A percentile compares a stretch with the other conserved stretches of the same genome.
phyloP scores from a whole-genome alignment of 2,113 vertebrate species.

The Ctenodactylus gundi region DNA sequence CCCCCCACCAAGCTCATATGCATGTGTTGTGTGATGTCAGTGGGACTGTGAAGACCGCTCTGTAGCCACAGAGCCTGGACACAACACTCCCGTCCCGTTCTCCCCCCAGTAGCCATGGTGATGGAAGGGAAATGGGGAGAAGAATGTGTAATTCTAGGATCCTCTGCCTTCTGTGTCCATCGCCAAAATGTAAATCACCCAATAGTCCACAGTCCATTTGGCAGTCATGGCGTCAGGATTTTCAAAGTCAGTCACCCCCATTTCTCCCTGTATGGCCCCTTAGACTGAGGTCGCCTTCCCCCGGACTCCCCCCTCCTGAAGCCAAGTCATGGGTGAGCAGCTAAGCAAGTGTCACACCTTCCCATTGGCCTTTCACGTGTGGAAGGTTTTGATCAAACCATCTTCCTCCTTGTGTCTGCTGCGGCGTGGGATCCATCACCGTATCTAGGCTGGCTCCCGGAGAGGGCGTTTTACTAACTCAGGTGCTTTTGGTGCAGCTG shows the following conservation, averaged over 20 bases:
- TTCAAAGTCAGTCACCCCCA: not conserved
- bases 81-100: accelerated
- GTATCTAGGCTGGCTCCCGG: not conserved
- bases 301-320: not conserved
- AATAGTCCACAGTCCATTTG: not conserved
- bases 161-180: not conserved
- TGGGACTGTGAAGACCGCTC: not conserved
- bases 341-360: slow-evolving; percentile 38
- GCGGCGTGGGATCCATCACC: not conserved
- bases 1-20: not conserved
- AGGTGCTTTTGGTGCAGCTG: not conserved
- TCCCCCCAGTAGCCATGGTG: not conserved
- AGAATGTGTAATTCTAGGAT: not conserved
- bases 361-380: not conserved
- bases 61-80: not conserved
- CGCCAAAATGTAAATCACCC: not conserved
- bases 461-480: slow-evolving; percentile 60
- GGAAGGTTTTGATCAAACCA: slow-evolving; percentile 38
- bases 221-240: not conserved
- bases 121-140: not conserved
- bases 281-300: not conserved
- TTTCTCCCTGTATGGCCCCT: accelerated
- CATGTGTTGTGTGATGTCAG: not conserved
- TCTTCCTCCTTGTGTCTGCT: slow-evolving; percentile 16
- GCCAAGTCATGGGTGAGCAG: not conserved